phyloP scores from a whole-genome alignment of 2,113 vertebrate species.

The Pelodiscus sinensis region DNA sequence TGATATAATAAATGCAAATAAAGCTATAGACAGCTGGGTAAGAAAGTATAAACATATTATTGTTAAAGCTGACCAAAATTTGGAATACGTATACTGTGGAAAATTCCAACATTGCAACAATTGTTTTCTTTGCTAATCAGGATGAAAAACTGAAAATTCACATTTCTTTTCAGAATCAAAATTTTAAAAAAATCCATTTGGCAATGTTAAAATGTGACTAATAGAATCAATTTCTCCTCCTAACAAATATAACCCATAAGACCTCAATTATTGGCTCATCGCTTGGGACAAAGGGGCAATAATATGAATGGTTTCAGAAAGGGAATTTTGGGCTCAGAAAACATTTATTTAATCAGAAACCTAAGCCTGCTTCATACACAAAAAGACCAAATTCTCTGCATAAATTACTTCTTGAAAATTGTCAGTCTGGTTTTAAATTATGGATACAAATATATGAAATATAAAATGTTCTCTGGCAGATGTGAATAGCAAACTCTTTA shows the following conservation, averaged over 20 bases:
- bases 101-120: background rate
- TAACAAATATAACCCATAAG: slow-evolving; percentile 36
- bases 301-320: background rate
- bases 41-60: background rate
- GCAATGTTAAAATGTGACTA: background rate
- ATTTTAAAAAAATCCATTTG: too few species aligned
- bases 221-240: background rate
- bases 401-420: background rate
- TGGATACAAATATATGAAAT: slow-evolving; percentile 6
- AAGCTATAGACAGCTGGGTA: background rate
- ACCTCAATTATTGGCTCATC: background rate
- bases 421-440: slow-evolving; percentile 34
- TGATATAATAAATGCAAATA: background rate
- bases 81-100: background rate
- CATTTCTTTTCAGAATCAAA: background rate
- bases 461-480: slow-evolving; percentile 5
- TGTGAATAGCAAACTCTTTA: slow-evolving; percentile 24
- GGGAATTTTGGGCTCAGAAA: slow-evolving; percentile 13
- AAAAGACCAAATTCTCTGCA: too few species aligned
- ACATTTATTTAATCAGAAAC: slow-evolving; percentile 41
- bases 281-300: background rate
- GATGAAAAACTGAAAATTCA: background rate
- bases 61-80: background rate
- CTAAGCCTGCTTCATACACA: background rate
- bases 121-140: background rate